Base-by-base conservation (phyloP, 1,140 invertebrate genomes). In the Leptinotarsa texana region DNA sequence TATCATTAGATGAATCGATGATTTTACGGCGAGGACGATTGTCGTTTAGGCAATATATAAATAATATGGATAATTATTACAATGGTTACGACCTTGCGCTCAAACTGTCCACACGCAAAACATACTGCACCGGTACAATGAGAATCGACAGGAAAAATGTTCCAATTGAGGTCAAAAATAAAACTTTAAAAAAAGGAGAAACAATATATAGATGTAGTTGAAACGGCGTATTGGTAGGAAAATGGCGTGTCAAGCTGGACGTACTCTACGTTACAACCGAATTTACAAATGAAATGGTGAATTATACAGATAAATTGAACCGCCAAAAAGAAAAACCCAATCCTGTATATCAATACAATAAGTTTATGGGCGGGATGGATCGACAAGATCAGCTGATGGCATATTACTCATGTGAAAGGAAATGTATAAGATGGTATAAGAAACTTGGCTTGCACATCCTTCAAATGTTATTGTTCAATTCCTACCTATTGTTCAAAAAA, bases 261-360 rank as follows among this genome's bases (percentile, higher is more conserved):
- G 17, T 57, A 17, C n/a, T n/a, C 51, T 57, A 57, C 51, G n/a
- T n/a, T 4, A 57, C 17, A 17, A 57, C 51, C 51, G 80, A 79
- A 74, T 78, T 80, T 69, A 62, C 18, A 65, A 74, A 76, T 24
- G 72, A 82, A 73, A 80, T 82, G 75, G 72, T 80, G 21, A 74
- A 80, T 65, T 42, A 63, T 72, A 18, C 24, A 66, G 80, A 75
- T 74, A 81, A 76, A 80, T 74, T 79, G 66, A 78, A 79, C n/a
- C 42, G 69, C 71, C 68, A 68, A 49, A 66, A 57, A 22, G 21
- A 48, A 15, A 77, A 77, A 63, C 75, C 73, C n/a, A 15, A 13
- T 67, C 17, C 69, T 15, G 66, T 74, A 79, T 22, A 84, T 80
- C 66, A 78, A 57, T 78, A 75, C 57, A 78, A 75, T 51, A 63